Evolutionary conservation across 2,797 vertebrate genomes (phyloP), one percentile per base, ranked within the genome.

Genomic region (Eulemur albifrons): DNA sequence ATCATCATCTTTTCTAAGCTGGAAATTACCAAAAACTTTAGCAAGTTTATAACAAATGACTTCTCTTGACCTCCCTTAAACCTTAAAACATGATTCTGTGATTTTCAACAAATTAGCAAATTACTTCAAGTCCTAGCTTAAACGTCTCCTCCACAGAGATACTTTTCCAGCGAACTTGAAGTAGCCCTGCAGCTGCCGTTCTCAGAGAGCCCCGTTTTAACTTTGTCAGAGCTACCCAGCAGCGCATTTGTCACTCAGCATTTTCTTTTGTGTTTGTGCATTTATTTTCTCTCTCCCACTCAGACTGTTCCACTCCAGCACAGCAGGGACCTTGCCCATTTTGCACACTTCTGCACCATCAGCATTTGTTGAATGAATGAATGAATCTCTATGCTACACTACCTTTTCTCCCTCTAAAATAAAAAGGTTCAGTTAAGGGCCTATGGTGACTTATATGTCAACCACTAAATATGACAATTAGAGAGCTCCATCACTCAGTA

Each of bases 11-110:
- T 85, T 50, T 54, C 69, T 73, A n/a, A 69, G 32, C 30, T 85
- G 57, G 52, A 87, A 96, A 95, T 79, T 32, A 86, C 65, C 79
- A 94, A 91, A 92, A 91, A 30, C 20, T 90, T 88, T 52, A 84
- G 45, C 17, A 17, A 87, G 67, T 15, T 94, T 94, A 12, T 23
- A 97, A 92, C 48, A 88, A 93, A 65, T 9, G 15, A 92, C 65
- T 0, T 77, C 52, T 50, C 84, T 63, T 45, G 54, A 77, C 38
- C 27, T 50, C 48, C 59, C 89, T 85, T 92, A 84, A 90, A 67
- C 72, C 13, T 93, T 79, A 75, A 88, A 96, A 80, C 3, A 17
- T 27, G n/a, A 84, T 69, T 94, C 72, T 95, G 43, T 83, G n/a
- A 83, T 48, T 40, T 65, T 65, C 43, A 54, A 67, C 27, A 82